These are phyloP conservation scores for Luffia ferchaultella DNA, from an alignment of 2,888 invertebrate species.

Conservation along the genomic window DNA sequence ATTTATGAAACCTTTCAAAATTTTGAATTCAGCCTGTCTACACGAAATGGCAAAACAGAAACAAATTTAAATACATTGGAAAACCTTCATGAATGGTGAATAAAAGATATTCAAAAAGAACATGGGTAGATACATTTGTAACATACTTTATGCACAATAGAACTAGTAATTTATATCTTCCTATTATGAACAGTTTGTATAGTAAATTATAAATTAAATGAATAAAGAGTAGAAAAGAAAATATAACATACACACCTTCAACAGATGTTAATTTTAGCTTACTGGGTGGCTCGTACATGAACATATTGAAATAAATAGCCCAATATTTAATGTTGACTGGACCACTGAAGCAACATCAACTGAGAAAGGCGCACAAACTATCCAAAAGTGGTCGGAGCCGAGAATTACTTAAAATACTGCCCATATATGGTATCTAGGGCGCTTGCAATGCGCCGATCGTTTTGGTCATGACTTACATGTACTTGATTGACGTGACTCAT, in stretches of 20 bases:
- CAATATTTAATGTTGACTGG: constrained; percentile 29
- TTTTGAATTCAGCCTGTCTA: no score
- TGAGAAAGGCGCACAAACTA: constrained; percentile 15
- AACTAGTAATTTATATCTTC: no score
- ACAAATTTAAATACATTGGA: no score
- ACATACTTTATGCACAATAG: no score
- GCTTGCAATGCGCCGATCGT: constrained; percentile 44
- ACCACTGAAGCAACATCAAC: constrained; percentile 12
- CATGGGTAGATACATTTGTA: no score
- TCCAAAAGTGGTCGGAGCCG: constrained; percentile 19
- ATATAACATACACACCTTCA: constrained; percentile 66
- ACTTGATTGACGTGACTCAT: constrained; percentile 59
- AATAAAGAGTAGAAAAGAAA: constrained; percentile 1
- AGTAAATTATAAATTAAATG: constrained; percentile 1
- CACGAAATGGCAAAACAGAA: no score
- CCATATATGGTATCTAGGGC: constrained; percentile 70
- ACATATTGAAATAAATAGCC: constrained; percentile 59
- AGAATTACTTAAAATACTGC: constrained; percentile 60
- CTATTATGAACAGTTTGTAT: no score
- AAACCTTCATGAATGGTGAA: no score
- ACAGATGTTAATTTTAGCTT: constrained; percentile 78
- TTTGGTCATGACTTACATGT: constrained; percentile 41
- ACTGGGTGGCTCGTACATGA: constrained; percentile 77
- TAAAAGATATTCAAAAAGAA: no score
- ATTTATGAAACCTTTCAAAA: background rate